phyloP scores from a whole-genome alignment of 2,888 invertebrate species.

The Timema podura region DNA sequence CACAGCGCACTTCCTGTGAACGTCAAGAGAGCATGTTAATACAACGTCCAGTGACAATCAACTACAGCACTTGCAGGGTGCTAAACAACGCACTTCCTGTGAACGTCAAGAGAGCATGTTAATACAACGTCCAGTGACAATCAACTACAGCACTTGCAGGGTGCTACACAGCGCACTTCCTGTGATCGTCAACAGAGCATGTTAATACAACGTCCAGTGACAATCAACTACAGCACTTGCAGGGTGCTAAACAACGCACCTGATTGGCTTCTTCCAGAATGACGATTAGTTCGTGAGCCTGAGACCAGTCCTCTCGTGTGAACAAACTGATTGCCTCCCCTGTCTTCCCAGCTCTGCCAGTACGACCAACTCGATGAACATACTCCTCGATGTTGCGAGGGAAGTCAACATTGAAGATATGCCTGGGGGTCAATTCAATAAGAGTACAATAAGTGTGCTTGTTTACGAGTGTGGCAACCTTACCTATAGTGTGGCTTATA shows the following conservation, averaged over 20 bases:
- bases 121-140: no score
- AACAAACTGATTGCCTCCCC: constrained; percentile 82
- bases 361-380: constrained; percentile 93
- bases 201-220: not conserved
- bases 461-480: no score
- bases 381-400: constrained; percentile 94
- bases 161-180: constrained; percentile 37
- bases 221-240: not conserved
- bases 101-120: no score
- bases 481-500: no score
- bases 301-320: constrained; percentile 75
- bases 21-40: no score
- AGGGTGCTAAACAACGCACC: constrained; percentile 38
- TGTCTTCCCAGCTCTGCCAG: constrained; percentile 83
- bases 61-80: no score
- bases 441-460: no score
- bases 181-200: no score
- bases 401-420: constrained; percentile 91
- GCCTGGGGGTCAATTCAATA: constrained; percentile 45
- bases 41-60: no score
- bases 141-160: not conserved
- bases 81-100: no score
- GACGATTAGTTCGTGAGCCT: constrained; percentile 74
- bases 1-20: no score
- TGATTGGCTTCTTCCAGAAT: constrained; percentile 85